Percentiles rank a stretch among this genome's conserved stretches.
Evolutionary conservation across 1,140 invertebrate species (phyloP).

Genomic region (Ceratina australensis): DNA sequence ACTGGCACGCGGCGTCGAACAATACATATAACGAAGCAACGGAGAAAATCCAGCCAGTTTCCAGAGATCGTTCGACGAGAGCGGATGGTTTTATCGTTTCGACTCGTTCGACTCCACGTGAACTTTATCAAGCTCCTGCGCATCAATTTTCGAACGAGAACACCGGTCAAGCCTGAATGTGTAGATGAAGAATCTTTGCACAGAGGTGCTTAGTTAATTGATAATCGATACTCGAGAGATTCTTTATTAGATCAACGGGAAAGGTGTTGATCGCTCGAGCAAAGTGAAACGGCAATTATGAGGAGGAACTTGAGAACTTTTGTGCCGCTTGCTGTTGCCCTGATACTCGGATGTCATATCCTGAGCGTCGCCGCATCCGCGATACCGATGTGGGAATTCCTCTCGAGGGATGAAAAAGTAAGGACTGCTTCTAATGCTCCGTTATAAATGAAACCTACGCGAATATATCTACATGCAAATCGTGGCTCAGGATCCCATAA

Average conservation of each 20-base stretch:
- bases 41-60: constrained; percentile 48
- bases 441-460: constrained; percentile 8
- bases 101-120: constrained; percentile 7
- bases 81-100: neutral
- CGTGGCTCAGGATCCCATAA: neutral
- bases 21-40: constrained; percentile 39
- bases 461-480: neutral
- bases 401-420: constrained; percentile 85
- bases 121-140: neutral
- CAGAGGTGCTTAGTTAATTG: no score
- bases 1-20: constrained; percentile 29
- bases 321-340: constrained; percentile 33
- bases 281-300: constrained; percentile 23
- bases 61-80: neutral
- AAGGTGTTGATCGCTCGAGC: neutral
- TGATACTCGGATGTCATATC: constrained; percentile 58
- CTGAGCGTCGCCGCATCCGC: constrained; percentile 78
- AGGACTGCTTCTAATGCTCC: constrained; percentile 53
- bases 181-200: no score
- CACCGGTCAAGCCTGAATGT: no score
- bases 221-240: no score
- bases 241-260: no score
- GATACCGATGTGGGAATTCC: constrained; percentile 88
- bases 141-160: neutral
- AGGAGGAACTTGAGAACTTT: constrained; percentile 17